Evolutionary conservation across 2,113 vertebrate species (phyloP).

Genomic region (Aegotheles bennettii): DNA sequence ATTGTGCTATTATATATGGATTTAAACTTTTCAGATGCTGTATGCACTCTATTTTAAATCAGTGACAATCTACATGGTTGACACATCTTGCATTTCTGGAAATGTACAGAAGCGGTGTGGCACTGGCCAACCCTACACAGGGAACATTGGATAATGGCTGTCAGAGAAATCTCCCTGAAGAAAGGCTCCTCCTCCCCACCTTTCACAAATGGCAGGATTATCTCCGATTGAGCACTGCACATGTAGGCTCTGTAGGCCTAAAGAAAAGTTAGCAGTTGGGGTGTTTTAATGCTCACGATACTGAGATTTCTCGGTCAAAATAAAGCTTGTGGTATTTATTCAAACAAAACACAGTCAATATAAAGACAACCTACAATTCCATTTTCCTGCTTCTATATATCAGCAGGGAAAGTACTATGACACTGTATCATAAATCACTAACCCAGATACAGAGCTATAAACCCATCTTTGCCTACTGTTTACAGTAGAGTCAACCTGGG

Average conservation of each 20-base stretch:
- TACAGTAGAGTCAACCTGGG: background rate
- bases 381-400: background rate
- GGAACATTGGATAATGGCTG: background rate
- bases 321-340: conserved; percentile 24
- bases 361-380: conserved; percentile 19
- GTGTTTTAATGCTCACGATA: background rate
- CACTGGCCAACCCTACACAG: background rate
- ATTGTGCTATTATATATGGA: background rate
- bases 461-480: conserved; percentile 12
- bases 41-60: background rate
- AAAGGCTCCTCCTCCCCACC: background rate
- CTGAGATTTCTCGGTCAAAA: background rate
- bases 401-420: background rate
- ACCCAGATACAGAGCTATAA: background rate
- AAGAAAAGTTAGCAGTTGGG: background rate
- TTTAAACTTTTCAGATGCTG: background rate
- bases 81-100: background rate
- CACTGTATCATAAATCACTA: conserved; percentile 13
- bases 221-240: background rate
- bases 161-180: background rate
- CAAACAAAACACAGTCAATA: conserved; percentile 6
- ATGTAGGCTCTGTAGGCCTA: background rate
- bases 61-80: background rate
- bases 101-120: background rate
- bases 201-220: background rate